Conservation (phyloP, 2,113 vertebrate genomes). For the Erythrolamprus reginae region DNA sequence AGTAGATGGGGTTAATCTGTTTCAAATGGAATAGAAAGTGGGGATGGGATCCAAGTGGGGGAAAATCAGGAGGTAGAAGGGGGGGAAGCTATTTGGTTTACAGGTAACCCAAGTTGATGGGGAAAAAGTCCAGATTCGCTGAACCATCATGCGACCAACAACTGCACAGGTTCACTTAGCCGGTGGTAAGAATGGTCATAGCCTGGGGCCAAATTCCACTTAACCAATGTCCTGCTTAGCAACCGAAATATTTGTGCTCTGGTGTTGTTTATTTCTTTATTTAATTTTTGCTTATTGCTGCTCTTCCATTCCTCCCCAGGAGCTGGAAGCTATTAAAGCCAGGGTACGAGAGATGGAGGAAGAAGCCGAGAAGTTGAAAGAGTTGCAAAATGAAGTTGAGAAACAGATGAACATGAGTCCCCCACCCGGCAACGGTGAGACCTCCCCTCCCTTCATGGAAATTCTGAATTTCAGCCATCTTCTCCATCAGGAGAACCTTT, state of each 20-base stretch:
- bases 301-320: constrained; percentile 59
- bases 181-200: neutral
- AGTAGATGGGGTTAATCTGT: too few species aligned
- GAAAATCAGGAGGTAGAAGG: neutral
- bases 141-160: neutral
- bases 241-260: neutral
- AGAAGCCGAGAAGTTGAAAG: constrained; percentile 91
- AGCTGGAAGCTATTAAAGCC: constrained; percentile 93
- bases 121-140: too few species aligned
- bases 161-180: too few species aligned
- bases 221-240: neutral
- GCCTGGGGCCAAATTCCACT: neutral
- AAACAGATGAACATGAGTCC: constrained; percentile 96
- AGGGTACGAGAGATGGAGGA: constrained; percentile 94
- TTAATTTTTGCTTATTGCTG: neutral
- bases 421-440: constrained; percentile 79
- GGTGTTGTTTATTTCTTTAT: too few species aligned
- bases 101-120: too few species aligned
- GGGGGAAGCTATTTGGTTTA: too few species aligned
- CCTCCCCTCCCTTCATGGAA: neutral
- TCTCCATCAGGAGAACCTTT: neutral
- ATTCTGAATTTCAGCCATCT: neutral
- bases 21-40: too few species aligned
- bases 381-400: constrained; percentile 90
- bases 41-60: too few species aligned